Conservation (phyloP, 2,888 invertebrate species). For the Rotaria macrura region DNA sequence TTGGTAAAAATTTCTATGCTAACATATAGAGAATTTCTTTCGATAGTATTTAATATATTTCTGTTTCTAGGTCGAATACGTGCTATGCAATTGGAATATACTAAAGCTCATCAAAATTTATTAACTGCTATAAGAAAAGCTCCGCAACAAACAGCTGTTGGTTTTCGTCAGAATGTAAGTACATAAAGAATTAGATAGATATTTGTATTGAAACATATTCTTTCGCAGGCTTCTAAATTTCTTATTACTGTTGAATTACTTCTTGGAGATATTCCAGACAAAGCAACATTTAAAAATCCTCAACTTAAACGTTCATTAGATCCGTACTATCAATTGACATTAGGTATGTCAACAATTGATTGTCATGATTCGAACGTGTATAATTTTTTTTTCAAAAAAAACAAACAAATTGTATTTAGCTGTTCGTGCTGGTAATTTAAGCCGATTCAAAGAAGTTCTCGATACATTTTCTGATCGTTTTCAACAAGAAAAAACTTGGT, state of each 20-base stretch:
- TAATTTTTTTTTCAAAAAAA: neutral
- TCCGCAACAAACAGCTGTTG: constrained; percentile 92
- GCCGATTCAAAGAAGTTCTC: constrained; percentile 80
- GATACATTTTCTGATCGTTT: constrained; percentile 82
- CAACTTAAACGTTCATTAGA: constrained; percentile 74
- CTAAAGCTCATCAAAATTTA: constrained; percentile 87
- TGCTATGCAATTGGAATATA: constrained; percentile 92
- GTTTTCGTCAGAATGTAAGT: constrained; percentile 83
- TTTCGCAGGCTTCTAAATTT: constrained; percentile 63
- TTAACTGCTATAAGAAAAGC: constrained; percentile 85
- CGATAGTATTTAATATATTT: neutral
- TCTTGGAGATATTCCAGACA: constrained; percentile 91
- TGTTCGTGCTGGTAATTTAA: constrained; percentile 84
- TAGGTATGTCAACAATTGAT: constrained; percentile 51
- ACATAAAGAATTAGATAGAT: neutral
- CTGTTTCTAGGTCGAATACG: constrained; percentile 70
- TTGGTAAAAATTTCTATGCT: constrained; percentile 53
- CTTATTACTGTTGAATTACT: constrained; percentile 85
- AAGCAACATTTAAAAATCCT: constrained; percentile 83
- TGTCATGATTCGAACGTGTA: neutral
- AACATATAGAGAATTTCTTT: neutral
- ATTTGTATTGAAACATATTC: constrained; percentile 14
- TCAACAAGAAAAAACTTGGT: constrained; percentile 83
- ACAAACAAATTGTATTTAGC: constrained; percentile 49
- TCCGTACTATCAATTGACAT: constrained; percentile 92